Evolutionary conservation across 2,113 vertebrate species (phyloP).

Genomic region (Nannospalax galili): DNA sequence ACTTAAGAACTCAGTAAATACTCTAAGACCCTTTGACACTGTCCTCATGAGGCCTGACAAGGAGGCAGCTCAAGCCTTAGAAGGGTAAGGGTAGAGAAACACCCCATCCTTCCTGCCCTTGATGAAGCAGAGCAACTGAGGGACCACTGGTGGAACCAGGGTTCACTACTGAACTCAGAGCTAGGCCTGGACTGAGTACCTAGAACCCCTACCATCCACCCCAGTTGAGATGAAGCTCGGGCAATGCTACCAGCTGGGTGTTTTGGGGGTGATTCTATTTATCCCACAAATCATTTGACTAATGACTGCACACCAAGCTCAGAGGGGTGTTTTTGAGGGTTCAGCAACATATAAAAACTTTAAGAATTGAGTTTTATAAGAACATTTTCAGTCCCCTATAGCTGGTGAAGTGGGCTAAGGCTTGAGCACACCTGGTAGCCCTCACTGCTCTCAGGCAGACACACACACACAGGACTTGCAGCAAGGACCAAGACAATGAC

Average conservation of each 20-base stretch:
- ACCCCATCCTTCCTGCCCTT: not conserved
- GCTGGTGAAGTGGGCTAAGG: not conserved
- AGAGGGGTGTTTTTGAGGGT: not conserved
- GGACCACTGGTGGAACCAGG: not conserved
- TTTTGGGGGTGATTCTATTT: not conserved
- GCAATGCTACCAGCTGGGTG: not conserved
- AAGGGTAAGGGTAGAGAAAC: not conserved
- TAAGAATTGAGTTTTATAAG: not conserved
- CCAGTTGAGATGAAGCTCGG: not conserved
- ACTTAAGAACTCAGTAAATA: not conserved
- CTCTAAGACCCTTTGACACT: not conserved
- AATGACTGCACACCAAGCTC: not conserved
- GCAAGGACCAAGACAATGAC: too few species aligned
- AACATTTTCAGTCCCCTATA: not conserved
- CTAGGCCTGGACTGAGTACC: not conserved
- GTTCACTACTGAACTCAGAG: not conserved
- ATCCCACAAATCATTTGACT: not conserved
- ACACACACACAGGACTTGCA: too few species aligned
- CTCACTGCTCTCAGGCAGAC: not conserved
- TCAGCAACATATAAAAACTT: slow-evolving; percentile 21
- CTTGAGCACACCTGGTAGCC: not conserved
- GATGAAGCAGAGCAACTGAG: not conserved
- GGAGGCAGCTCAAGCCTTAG: not conserved
- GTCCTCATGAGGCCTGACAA: not conserved
- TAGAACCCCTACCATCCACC: not conserved